A percentile compares a stretch with the other conserved stretches of the same genome.
Conservation (phyloP, 2,888 invertebrate genomes). For the Ornithoptera alexandrae region DNA sequence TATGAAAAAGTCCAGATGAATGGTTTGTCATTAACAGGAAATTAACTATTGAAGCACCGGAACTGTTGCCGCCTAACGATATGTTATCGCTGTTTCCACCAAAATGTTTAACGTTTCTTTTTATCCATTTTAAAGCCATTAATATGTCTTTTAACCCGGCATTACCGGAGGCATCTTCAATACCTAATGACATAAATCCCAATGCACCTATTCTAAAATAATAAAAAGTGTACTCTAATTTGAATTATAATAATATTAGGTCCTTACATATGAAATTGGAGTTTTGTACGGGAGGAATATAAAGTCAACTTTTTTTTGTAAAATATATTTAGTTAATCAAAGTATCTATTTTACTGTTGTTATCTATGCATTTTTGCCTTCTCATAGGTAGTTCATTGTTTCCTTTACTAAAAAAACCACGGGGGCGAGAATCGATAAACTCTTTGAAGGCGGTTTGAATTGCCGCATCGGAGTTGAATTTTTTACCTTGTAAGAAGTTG, state of each 20-base stretch:
- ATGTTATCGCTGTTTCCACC: slow-evolving; percentile 45
- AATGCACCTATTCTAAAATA: slow-evolving; percentile 50
- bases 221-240: not conserved
- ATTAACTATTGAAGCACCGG: slow-evolving; percentile 49
- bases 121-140: slow-evolving; percentile 47
- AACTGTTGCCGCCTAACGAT: slow-evolving; percentile 50
- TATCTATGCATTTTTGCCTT: too few relatives aligned
- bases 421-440: too few relatives aligned
- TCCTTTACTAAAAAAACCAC: too few relatives aligned
- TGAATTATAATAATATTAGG: not conserved
- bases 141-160: slow-evolving; percentile 52
- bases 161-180: slow-evolving; percentile 46
- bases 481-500: too few relatives aligned
- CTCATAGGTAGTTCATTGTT: too few relatives aligned
- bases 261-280: too few relatives aligned
- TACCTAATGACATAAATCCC: slow-evolving; percentile 50
- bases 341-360: too few relatives aligned
- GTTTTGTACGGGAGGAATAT: too few relatives aligned
- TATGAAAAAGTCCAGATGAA: slow-evolving; percentile 41
- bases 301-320: too few relatives aligned
- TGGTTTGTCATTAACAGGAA: slow-evolving; percentile 45
- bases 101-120: slow-evolving; percentile 45
- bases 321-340: too few relatives aligned
- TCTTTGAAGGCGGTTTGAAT: too few relatives aligned
- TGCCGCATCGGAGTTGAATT: too few relatives aligned